Conservation (phyloP, 2,797 vertebrate genomes). For the Malacoraja senta region DNA sequence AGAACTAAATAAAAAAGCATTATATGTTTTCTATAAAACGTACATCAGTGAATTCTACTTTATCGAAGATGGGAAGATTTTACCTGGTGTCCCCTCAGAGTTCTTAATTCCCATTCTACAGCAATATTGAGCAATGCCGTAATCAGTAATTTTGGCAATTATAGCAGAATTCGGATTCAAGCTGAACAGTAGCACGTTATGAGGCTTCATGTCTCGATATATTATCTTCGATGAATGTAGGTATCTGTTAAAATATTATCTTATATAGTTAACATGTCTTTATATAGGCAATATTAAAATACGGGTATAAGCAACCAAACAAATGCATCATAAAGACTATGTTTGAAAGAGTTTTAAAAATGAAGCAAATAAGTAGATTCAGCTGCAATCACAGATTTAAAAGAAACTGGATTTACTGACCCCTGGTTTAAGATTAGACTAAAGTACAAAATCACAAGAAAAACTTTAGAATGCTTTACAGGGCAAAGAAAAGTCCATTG, state of each 20-base stretch:
- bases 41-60: neutral
- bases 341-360: neutral
- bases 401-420: neutral
- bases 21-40: neutral
- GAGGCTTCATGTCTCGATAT: slow-evolving; percentile 92
- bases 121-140: slow-evolving; percentile 93
- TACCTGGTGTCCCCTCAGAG: slow-evolving; percentile 93
- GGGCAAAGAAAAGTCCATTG: neutral
- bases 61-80: slow-evolving; percentile 40
- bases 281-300: neutral
- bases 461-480: neutral
- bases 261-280: neutral
- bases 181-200: slow-evolving; percentile 89
- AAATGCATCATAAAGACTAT: neutral
- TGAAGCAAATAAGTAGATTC: neutral
- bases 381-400: neutral
- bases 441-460: neutral
- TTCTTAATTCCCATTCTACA: slow-evolving; percentile 92
- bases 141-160: slow-evolving; percentile 94
- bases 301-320: neutral
- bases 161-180: slow-evolving; percentile 81
- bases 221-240: slow-evolving; percentile 94
- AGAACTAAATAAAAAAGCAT: neutral
- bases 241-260: slow-evolving; percentile 61
- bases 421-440: neutral